Evolutionary conservation across 2,888 invertebrate species (phyloP), one percentile per base, ranked within the genome.

Genomic region (Epistrophe eligans): DNA sequence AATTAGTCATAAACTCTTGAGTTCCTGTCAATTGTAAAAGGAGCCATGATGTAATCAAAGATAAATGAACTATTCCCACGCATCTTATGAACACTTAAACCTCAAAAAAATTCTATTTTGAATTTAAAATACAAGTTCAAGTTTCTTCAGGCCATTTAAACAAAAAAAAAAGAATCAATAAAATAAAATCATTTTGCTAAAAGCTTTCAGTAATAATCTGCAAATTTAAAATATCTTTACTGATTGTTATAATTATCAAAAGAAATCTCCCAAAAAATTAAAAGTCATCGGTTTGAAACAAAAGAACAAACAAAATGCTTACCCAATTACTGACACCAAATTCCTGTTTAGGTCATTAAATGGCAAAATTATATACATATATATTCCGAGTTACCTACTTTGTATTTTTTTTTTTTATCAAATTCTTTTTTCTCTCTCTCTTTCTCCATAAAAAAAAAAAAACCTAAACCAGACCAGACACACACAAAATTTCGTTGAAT

Each of bases 261-360:
- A 13, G 24, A 55, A 55, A 55, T 28, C 13, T 17, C 5, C 4
- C 4, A 0, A 40, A 24, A 19, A 62, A 62, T 40, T 40, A 13
- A 8, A 40, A 13, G 10, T 60, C 60, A 17, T 38, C 19, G 19
- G 6, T 24, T 35, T 40, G 8, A 19, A 17, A 17, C 2, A 35
- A 35, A 3, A 57, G 17, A n/a, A n/a, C n/a, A 2, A 50, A 19
- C 19, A 50, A 10, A 19, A 50, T 15, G 4, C 11, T 5, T 11
- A 52, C 15, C 24, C 15, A 62, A 40, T 40, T 17, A 43, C 24
- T 43, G 24, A 43, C 19, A 13, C 24, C 19, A n/a, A 62, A 58
- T 58, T 38, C 58, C 58, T 35, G 35, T n/a, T 58, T 1, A 58
- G 35, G 35, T 38, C 35, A 17, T 58, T 58, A 58, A 58, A 58